Conservation (phyloP, 2,888 invertebrate species). For the Cerastis rubricosa region DNA sequence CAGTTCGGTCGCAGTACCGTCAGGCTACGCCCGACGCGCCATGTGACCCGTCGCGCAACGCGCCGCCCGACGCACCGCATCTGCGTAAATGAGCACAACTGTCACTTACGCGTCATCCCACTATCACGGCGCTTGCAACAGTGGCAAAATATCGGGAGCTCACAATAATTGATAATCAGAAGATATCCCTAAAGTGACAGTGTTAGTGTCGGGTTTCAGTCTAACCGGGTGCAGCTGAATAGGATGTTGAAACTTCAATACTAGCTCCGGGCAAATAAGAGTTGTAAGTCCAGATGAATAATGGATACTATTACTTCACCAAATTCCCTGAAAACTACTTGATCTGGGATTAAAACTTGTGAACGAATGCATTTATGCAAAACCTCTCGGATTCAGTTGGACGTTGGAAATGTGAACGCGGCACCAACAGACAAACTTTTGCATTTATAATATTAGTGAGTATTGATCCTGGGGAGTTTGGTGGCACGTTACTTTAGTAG, state of each 20-base stretch:
- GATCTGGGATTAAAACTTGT: conserved; percentile 20
- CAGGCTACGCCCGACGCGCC: too few species aligned
- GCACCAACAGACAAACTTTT: conserved; percentile 34
- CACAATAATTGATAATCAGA: too few species aligned
- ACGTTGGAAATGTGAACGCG: conserved; percentile 7
- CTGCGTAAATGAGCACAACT: too few species aligned
- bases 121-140: too few species aligned
- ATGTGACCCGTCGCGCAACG: too few species aligned
- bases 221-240: neutral
- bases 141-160: too few species aligned
- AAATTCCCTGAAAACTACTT: conserved; percentile 18
- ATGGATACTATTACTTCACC: conserved; percentile 2
- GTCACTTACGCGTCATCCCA: too few species aligned
- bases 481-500: neutral
- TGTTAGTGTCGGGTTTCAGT: neutral
- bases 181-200: too few species aligned
- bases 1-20: too few species aligned
- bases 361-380: conserved; percentile 36
- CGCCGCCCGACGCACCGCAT: too few species aligned
- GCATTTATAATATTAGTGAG: conserved; percentile 34
- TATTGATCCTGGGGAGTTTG: conserved; percentile 35
- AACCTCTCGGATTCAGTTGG: conserved; percentile 12
- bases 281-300: conserved; percentile 23
- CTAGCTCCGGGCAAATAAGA: conserved; percentile 2
- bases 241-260: neutral